Conservation (phyloP, 2,113 vertebrate genomes). For the Peromyscus polionotus region DNA sequence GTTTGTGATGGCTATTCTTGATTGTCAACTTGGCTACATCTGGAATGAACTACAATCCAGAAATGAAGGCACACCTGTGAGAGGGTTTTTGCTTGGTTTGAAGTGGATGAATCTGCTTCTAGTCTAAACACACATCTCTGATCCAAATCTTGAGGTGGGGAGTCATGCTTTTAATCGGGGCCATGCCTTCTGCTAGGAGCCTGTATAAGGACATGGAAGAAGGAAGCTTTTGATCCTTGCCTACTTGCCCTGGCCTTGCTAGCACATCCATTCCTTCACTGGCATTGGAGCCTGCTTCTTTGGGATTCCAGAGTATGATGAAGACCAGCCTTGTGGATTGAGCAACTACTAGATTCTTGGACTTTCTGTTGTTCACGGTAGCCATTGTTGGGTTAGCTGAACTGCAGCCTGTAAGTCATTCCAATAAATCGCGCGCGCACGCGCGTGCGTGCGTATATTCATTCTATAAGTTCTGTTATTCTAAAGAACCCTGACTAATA, state of each 20-base stretch:
- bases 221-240: too few species aligned
- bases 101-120: background rate
- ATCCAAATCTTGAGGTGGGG: background rate
- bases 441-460: too few species aligned
- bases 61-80: background rate
- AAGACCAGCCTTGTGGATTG: too few species aligned
- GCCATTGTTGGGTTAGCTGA: background rate
- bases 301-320: too few species aligned
- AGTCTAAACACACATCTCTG: background rate
- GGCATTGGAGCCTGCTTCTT: too few species aligned
- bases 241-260: too few species aligned
- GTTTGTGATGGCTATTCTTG: background rate
- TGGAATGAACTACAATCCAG: background rate
- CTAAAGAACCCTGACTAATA: background rate
- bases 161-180: background rate
- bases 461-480: background rate
- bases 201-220: too few species aligned
- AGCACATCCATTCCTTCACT: too few species aligned
- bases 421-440: background rate
- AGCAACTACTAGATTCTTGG: background rate
- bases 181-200: background rate
- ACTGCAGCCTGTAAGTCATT: background rate
- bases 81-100: background rate
- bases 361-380: background rate
- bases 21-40: background rate